Evolutionary conservation across 92 coral and sea anemone species (phyloP).

Genomic region (Pocillopora grandis): DNA sequence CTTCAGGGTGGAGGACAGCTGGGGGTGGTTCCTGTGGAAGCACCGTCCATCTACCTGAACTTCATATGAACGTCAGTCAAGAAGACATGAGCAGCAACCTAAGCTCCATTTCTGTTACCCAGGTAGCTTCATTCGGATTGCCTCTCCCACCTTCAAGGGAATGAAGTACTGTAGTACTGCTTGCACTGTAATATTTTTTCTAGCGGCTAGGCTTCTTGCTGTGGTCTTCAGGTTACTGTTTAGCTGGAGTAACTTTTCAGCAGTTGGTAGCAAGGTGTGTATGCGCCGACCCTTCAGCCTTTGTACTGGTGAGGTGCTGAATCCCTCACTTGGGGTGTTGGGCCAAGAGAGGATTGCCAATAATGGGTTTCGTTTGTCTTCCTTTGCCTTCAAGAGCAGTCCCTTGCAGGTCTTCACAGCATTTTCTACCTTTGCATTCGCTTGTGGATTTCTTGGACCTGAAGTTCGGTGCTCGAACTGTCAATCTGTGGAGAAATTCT

Average conservation of each 20-base stretch:
- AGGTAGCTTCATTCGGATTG: constrained; percentile 40
- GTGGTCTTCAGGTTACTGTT: constrained; percentile 30
- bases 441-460: constrained; percentile 47
- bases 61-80: constrained; percentile 47
- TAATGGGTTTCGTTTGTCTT: constrained; percentile 46
- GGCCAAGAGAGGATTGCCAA: constrained; percentile 41
- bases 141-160: constrained; percentile 35
- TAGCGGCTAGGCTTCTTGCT: constrained; percentile 33
- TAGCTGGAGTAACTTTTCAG: constrained; percentile 36
- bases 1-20: constrained; percentile 36
- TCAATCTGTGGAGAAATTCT: constrained; percentile 38
- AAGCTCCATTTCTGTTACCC: constrained; percentile 39
- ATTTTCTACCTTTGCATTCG: constrained; percentile 51
- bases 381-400: constrained; percentile 50
- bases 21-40: constrained; percentile 45
- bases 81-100: constrained; percentile 35
- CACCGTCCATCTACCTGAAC: constrained; percentile 45
- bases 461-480: constrained; percentile 43
- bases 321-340: constrained; percentile 60
- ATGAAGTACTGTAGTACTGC: constrained; percentile 44
- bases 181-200: constrained; percentile 33
- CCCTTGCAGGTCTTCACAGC: constrained; percentile 52
- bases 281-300: constrained; percentile 44
- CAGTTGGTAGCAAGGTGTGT: constrained; percentile 21
- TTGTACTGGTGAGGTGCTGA: constrained; percentile 52